Conservation (phyloP, 2,888 invertebrate genomes). For the Calephelis perditalis region DNA sequence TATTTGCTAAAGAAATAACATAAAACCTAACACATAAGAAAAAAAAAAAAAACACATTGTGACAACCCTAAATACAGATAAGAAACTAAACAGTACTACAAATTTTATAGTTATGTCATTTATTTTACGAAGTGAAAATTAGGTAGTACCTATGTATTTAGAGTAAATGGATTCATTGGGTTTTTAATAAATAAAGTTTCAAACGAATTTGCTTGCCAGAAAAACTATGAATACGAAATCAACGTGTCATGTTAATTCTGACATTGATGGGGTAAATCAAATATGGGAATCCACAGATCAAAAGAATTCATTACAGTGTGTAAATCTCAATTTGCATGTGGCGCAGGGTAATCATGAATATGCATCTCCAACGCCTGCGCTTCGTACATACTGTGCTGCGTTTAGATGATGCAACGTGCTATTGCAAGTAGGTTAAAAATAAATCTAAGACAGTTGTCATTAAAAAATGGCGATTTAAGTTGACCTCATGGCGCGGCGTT, state of each 20-base stretch:
- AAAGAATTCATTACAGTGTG: constrained; percentile 79
- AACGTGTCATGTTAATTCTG: constrained; percentile 63
- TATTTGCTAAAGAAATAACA: no score
- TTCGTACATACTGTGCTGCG: constrained; percentile 62
- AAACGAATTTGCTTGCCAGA: constrained; percentile 19
- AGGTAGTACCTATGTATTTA: no score
- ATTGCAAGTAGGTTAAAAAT: constrained; percentile 3
- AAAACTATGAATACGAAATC: constrained; percentile 74
- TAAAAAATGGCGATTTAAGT: no score
- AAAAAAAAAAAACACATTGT: no score
- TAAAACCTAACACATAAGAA: no score
- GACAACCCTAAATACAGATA: no score
- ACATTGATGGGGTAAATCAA: constrained; percentile 76
- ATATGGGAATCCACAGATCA: constrained; percentile 77
- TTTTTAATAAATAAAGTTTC: background rate
- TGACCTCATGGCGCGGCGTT: no score
- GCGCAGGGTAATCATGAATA: constrained; percentile 70
- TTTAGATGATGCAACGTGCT: constrained; percentile 34
- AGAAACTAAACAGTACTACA: no score
- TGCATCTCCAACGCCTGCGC: constrained; percentile 66
- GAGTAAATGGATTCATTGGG: background rate
- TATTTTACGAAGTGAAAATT: no score
- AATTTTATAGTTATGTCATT: no score
- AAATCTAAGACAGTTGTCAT: no score
- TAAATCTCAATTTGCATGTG: constrained; percentile 78